Percentiles rank a stretch among this genome's conserved stretches.
Conservation (phyloP, 2,797 vertebrate species). For the Micropoecilia bifurca region DNA sequence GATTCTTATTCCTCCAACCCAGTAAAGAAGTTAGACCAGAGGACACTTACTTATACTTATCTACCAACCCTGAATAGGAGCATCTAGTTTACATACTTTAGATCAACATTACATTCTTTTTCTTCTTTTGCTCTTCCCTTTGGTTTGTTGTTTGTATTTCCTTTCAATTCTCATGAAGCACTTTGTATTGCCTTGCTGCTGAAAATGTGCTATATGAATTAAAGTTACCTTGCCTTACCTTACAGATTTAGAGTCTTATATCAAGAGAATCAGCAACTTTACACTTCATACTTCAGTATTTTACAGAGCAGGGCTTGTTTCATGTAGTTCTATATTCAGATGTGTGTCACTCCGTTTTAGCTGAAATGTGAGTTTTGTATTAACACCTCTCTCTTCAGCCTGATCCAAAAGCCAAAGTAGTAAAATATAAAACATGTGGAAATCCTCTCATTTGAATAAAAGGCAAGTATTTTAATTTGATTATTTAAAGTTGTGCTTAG, state of each 20-base stretch:
- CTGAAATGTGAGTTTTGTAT: neutral
- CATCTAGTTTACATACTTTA: too few species aligned
- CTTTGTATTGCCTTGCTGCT: too few species aligned
- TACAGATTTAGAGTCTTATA: neutral
- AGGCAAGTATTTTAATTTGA: neutral
- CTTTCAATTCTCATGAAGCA: too few species aligned
- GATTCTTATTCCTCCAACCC: too few species aligned
- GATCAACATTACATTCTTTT: too few species aligned
- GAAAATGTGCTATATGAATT: too few species aligned
- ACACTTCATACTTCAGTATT: neutral
- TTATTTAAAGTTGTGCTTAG: neutral
- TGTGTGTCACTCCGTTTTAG: neutral
- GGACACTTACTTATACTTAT: too few species aligned
- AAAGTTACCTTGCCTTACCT: too few species aligned
- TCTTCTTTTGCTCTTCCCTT: too few species aligned
- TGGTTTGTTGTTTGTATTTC: too few species aligned
- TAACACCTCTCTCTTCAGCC: neutral
- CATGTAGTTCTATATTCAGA: neutral
- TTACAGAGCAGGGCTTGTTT: neutral
- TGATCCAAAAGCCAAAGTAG: neutral
- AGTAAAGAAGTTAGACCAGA: too few species aligned
- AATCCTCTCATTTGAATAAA: neutral
- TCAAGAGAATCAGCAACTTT: neutral
- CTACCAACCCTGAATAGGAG: too few species aligned
- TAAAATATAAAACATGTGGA: neutral